Conservation (phyloP, 2,888 invertebrate species). For the Omphaloscelis lunosa region DNA sequence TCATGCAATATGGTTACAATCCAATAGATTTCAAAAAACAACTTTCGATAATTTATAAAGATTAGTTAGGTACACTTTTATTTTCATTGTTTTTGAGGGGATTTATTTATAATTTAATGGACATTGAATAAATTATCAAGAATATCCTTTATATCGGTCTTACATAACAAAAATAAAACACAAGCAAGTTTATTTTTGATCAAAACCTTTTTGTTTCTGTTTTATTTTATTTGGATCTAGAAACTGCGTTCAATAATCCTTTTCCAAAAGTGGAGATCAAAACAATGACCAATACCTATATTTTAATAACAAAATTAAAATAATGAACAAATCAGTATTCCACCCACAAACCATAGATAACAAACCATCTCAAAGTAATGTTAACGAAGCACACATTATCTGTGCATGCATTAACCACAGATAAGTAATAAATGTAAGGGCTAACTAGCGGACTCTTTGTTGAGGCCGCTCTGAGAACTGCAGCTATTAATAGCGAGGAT, state of each 20-base stretch:
- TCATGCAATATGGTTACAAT: neutral
- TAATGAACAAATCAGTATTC: conserved; percentile 33
- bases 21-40: conserved; percentile 7
- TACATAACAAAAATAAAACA: neutral
- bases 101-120: conserved; percentile 21
- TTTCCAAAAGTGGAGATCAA: neutral
- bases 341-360: conserved; percentile 37
- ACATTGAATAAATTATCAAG: neutral
- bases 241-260: neutral
- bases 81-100: conserved; percentile 10
- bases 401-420: conserved; percentile 63
- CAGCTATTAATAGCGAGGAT: conserved; percentile 61
- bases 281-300: neutral
- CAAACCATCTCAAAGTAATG: conserved; percentile 52
- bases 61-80: conserved; percentile 7
- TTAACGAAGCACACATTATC: conserved; percentile 62
- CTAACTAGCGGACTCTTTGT: conserved; percentile 58
- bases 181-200: neutral
- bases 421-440: conserved; percentile 63
- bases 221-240: neutral
- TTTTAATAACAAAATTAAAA: neutral
- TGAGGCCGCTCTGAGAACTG: conserved; percentile 64
- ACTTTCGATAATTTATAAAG: conserved; percentile 37
- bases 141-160: neutral
- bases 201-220: neutral